Conservation (phyloP, 1,140 invertebrate genomes). For the Cydia splendana region DNA sequence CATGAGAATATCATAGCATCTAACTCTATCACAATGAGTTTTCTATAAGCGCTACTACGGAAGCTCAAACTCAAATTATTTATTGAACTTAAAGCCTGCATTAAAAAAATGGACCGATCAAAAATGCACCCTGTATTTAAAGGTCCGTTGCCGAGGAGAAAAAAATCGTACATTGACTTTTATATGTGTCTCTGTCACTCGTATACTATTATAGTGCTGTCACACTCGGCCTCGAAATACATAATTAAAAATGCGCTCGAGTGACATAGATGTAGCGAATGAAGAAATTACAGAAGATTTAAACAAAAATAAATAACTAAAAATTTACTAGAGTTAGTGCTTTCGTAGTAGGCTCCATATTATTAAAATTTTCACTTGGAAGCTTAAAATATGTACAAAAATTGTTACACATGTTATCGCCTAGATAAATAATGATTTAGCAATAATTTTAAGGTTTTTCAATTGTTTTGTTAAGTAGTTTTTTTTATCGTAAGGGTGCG, state of each 20-base stretch:
- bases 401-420: slow-evolving; percentile 64
- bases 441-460: slow-evolving; percentile 43
- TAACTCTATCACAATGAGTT: slow-evolving; percentile 17
- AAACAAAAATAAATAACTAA: no score
- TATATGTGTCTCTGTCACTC: no score
- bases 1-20: slow-evolving; percentile 18
- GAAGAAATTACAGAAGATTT: no score
- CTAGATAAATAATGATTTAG: slow-evolving; percentile 74
- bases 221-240: no score
- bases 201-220: no score
- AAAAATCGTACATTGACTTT: no score
- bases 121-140: no score
- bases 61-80: background rate
- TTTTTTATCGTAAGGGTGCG: background rate
- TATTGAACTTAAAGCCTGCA: no score
- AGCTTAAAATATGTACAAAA: slow-evolving; percentile 75
- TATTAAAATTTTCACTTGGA: slow-evolving; percentile 55
- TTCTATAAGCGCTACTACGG: background rate
- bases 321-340: background rate
- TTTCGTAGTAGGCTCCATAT: slow-evolving; percentile 21
- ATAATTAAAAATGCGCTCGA: no score
- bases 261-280: no score
- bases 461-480: slow-evolving; percentile 5
- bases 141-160: no score
- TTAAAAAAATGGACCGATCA: no score